A percentile compares a stretch with the other conserved stretches of the same genome.
Conservation (phyloP, 1,140 invertebrate genomes). For the Achroia grisella region DNA sequence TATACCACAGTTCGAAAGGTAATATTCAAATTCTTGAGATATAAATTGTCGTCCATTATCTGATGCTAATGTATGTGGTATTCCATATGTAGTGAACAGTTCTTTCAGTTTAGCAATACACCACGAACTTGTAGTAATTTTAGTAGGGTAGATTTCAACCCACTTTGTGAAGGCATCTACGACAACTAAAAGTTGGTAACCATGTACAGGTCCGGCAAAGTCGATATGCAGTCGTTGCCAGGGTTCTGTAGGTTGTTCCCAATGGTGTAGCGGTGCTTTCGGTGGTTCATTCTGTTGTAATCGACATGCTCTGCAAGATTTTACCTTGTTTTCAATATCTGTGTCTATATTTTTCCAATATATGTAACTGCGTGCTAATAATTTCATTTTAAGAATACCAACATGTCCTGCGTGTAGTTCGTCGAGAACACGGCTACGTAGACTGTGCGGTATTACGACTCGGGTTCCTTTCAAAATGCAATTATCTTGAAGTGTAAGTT, state of each 20-base stretch:
- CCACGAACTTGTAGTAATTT: conserved; percentile 1
- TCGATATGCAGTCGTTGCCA: conserved; percentile 4
- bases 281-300: conserved; percentile 2
- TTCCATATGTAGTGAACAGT: background rate
- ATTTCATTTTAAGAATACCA: conserved; percentile 69
- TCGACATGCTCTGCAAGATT: background rate
- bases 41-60: background rate
- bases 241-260: background rate
- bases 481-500: no score
- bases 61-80: background rate
- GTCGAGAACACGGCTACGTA: conserved; percentile 23
- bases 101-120: background rate
- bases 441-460: conserved; percentile 30
- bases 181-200: background rate
- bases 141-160: background rate
- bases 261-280: conserved; percentile 1
- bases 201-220: background rate
- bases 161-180: background rate
- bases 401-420: conserved; percentile 59
- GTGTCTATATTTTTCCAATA: conserved; percentile 66
- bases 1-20: background rate
- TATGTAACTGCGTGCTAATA: conserved; percentile 53
- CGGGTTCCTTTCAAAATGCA: conserved; percentile 3
- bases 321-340: conserved; percentile 40
- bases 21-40: background rate